Percentiles rank a stretch among this genome's conserved stretches.
These are phyloP conservation scores for Porites cylindrica DNA, from an alignment of 92 coral and sea anemone genomes.

Conservation along the genomic window DNA sequence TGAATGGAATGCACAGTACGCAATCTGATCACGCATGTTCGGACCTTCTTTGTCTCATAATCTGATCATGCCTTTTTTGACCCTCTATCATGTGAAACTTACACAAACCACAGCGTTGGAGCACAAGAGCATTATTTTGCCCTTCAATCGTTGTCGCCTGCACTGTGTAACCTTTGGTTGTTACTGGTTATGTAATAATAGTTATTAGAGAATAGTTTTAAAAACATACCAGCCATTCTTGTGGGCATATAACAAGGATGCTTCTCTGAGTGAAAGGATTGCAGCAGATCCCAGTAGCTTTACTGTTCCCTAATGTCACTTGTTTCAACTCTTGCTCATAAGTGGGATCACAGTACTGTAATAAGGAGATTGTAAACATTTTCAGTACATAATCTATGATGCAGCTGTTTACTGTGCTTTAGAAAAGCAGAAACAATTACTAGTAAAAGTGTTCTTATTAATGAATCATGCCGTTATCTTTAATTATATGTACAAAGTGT, in stretches of 20 bases:
- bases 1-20: no score
- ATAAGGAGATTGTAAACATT: neutral
- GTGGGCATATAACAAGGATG: conserved; percentile 85
- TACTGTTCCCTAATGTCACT: conserved; percentile 53
- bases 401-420: neutral
- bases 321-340: conserved; percentile 88
- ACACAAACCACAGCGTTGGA: no score
- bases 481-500: no score
- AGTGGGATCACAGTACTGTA: conserved; percentile 88
- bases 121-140: no score
- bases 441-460: neutral
- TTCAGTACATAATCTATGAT: neutral
- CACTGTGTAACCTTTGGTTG: no score
- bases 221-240: conserved; percentile 89
- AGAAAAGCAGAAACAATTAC: neutral
- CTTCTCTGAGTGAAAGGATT: conserved; percentile 97
- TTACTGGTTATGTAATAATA: no score
- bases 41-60: no score
- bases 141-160: no score
- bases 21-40: no score
- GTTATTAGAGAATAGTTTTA: neutral
- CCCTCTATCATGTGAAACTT: no score
- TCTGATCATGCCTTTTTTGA: no score
- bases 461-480: neutral
- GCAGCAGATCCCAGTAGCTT: conserved; percentile 87